Evolutionary conservation across 2,113 vertebrate species (phyloP).

Genomic region (Anser cygnoides): DNA sequence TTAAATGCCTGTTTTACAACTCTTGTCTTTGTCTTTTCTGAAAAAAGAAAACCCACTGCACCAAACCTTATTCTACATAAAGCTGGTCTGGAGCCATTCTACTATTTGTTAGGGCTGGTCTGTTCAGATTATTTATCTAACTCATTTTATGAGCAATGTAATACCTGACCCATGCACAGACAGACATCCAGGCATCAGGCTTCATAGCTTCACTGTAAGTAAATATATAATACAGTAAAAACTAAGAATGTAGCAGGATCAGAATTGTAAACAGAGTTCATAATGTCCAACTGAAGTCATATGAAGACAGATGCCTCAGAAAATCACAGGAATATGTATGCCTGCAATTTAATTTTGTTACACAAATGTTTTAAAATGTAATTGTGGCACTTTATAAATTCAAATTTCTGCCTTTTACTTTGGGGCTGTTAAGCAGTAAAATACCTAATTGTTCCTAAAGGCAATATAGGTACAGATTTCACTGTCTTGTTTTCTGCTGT

Average conservation of each 20-base stretch:
- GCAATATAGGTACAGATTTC: neutral
- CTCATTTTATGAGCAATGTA: neutral
- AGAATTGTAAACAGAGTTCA: neutral
- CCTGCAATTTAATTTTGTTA: neutral
- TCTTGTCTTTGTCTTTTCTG: neutral
- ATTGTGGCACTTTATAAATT: neutral
- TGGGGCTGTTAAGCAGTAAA: neutral
- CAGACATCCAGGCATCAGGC: neutral
- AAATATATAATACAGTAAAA: neutral
- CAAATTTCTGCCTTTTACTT: neutral
- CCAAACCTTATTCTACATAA: neutral
- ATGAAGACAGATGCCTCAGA: neutral
- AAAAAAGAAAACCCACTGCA: neutral
- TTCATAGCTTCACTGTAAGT: neutral
- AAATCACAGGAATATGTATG: neutral
- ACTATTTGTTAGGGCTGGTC: neutral
- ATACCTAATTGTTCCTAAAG: neutral
- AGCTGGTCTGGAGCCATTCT: neutral
- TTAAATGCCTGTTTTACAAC: neutral
- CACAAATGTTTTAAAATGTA: neutral
- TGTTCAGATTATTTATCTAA: conserved; percentile 11
- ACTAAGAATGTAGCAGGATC: neutral
- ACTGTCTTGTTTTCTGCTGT: neutral
- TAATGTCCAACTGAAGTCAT: neutral
- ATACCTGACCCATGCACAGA: neutral